These are phyloP conservation scores for Prenolepis imparis DNA, from an alignment of 2,888 invertebrate species.

Conservation along the genomic window DNA sequence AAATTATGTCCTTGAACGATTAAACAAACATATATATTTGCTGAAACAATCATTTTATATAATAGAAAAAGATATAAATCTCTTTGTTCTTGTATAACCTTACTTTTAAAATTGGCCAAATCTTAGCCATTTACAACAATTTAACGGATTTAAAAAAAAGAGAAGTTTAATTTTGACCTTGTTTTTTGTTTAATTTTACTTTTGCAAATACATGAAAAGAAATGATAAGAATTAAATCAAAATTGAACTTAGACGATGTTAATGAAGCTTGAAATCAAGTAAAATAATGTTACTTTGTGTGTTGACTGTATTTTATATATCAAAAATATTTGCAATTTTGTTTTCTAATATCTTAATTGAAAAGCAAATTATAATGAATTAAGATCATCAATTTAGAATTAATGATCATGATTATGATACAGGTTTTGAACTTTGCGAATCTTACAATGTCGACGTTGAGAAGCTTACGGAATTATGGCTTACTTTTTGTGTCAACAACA, in stretches of 20 bases:
- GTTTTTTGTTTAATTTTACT: not conserved
- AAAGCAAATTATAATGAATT: not conserved
- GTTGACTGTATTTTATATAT: not conserved
- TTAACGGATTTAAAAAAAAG: not conserved
- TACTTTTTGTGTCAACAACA: slow-evolving; percentile 75
- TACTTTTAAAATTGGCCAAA: not conserved
- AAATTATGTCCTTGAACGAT: not conserved
- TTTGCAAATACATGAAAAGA: not conserved
- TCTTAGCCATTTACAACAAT: not conserved
- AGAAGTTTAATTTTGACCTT: not conserved
- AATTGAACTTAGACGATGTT: not conserved
- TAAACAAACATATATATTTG: not conserved
- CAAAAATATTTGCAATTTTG: not conserved
- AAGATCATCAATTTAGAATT: too few relatives aligned
- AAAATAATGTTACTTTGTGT: not conserved
- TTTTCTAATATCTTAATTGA: not conserved
- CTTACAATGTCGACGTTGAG: slow-evolving; percentile 78
- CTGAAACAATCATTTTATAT: not conserved
- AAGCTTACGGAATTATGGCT: slow-evolving; percentile 82
- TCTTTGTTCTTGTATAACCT: slow-evolving; percentile 18
- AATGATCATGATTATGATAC: not conserved
- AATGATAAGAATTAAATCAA: not conserved
- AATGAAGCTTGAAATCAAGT: not conserved
- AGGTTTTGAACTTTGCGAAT: slow-evolving; percentile 82
- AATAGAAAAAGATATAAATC: not conserved